Evolutionary conservation across 2,888 invertebrate genomes (phyloP).

Genomic region (Aphidoletes aphidimyza): DNA sequence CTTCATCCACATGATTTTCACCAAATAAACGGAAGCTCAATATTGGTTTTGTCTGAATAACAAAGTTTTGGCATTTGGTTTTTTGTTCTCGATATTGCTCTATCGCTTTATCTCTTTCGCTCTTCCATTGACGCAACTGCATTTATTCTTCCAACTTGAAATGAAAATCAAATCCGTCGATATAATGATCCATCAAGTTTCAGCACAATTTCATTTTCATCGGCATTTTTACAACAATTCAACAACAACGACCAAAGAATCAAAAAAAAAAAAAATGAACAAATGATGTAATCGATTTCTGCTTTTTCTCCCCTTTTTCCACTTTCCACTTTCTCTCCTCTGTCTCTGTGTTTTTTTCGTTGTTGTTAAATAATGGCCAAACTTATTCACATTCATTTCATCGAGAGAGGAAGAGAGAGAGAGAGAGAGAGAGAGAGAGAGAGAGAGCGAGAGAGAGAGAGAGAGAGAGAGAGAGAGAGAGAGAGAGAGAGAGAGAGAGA

Average conservation of each 20-base stretch:
- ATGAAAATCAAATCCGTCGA: background rate
- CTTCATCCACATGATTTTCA: background rate
- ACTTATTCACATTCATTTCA: background rate
- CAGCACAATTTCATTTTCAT: slow-evolving; percentile 25
- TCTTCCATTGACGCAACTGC: too few species aligned
- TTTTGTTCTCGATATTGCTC: too few species aligned
- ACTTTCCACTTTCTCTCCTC: background rate
- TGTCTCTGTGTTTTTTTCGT: too few species aligned
- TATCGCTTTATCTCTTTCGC: too few species aligned
- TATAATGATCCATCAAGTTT: slow-evolving; percentile 6
- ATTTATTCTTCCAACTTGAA: background rate
- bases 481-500: too few species aligned
- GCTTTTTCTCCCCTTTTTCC: background rate
- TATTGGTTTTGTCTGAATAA: background rate
- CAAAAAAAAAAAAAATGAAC: background rate
- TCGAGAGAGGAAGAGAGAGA: too few species aligned
- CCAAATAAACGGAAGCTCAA: background rate
- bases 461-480: too few species aligned
- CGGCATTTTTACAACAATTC: background rate
- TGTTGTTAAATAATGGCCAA: slow-evolving; percentile 8
- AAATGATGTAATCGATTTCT: slow-evolving; percentile 12
- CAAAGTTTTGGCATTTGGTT: background rate
- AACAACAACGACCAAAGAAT: background rate
- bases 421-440: too few species aligned
- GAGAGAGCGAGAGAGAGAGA: too few species aligned